Evolutionary conservation across 2,113 vertebrate species (phyloP).

Genomic region (Gopherus flavomarginatus): DNA sequence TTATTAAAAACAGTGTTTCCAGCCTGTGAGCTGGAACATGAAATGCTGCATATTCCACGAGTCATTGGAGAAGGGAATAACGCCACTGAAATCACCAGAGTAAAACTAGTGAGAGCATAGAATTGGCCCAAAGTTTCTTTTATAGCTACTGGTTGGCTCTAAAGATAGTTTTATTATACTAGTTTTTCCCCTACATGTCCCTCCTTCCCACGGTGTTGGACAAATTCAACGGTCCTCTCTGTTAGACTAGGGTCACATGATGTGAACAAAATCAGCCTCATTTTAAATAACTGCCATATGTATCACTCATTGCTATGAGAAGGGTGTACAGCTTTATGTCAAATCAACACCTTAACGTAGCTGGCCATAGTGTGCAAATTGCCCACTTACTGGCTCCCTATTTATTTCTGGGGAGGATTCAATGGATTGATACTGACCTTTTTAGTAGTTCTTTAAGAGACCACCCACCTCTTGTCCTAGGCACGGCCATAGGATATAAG

Average conservation of each 20-base stretch:
- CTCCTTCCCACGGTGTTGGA: background rate
- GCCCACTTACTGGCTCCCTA: background rate
- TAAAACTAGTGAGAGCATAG: conserved; percentile 39
- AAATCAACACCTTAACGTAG: background rate
- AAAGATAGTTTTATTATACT: background rate
- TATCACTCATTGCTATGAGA: background rate
- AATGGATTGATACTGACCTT: background rate
- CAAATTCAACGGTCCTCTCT: background rate
- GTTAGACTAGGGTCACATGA: background rate
- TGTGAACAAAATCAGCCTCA: background rate
- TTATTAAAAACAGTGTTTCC: conserved; percentile 62
- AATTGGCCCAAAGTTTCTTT: conserved; percentile 34
- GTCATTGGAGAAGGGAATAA: conserved; percentile 41
- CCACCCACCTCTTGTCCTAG: no score
- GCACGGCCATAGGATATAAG: no score
- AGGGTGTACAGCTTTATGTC: background rate
- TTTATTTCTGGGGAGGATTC: background rate
- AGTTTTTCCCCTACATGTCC: background rate
- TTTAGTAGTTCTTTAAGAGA: no score
- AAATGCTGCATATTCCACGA: conserved; percentile 11
- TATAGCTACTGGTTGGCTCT: background rate
- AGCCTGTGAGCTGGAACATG: background rate
- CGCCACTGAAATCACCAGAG: conserved; percentile 45
- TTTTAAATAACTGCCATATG: background rate
- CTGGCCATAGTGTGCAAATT: background rate